A percentile compares a stretch with the other conserved stretches of the same genome.
Evolutionary conservation across 2,888 invertebrate species (phyloP).

Genomic region (Ametastegia equiseti): DNA sequence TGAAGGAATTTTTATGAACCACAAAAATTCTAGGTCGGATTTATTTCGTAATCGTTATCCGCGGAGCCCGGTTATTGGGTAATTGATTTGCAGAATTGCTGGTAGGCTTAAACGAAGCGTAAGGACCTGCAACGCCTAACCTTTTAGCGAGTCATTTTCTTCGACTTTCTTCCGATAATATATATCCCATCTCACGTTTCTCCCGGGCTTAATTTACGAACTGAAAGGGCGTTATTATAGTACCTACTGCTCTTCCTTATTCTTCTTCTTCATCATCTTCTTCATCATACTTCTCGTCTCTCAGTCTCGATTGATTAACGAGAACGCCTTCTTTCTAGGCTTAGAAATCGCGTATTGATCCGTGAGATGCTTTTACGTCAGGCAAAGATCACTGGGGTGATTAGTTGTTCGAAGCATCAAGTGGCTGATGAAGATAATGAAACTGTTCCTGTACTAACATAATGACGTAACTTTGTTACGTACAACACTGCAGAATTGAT

Average conservation of each 20-base stretch:
- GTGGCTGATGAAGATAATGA: not conserved
- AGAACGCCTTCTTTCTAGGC: not conserved
- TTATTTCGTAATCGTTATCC: not conserved
- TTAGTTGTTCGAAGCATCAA: not conserved
- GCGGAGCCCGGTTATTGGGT: not conserved
- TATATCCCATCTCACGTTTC: not conserved
- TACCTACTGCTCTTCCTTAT: not conserved
- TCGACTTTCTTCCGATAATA: not conserved
- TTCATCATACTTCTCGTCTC: too few species aligned
- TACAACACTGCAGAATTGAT: too few species aligned
- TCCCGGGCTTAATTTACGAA: not conserved
- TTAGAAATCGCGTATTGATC: not conserved
- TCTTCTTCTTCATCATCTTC: not conserved
- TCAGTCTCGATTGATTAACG: not conserved
- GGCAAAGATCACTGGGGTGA: not conserved
- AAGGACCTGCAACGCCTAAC: not conserved
- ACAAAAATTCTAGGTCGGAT: constrained; percentile 9
- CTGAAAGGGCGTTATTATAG: not conserved
- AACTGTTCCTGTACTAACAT: too few species aligned
- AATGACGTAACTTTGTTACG: not conserved
- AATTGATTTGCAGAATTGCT: not conserved
- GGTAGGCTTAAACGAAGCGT: not conserved
- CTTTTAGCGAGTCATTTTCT: not conserved
- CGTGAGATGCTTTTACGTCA: constrained; percentile 4
- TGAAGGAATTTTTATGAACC: not conserved